Percentiles rank a stretch among this genome's conserved stretches.
phyloP scores from a whole-genome alignment of 2,113 vertebrate species.

The Microtus montanus region DNA sequence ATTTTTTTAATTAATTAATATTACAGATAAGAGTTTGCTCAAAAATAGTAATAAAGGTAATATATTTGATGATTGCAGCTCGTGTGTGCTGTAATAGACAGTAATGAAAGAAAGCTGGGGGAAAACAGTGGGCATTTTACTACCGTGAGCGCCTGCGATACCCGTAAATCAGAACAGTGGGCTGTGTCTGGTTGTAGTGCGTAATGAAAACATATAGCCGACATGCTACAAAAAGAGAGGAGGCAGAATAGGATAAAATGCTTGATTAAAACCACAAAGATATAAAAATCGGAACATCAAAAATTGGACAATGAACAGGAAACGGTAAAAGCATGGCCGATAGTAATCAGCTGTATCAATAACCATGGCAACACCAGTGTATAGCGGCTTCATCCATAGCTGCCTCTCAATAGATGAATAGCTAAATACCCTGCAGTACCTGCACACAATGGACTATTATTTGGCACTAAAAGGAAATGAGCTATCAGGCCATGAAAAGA shows the following conservation, averaged over 20 bases:
- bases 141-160: neutral
- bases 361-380: neutral
- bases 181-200: neutral
- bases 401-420: neutral
- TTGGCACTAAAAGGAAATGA: neutral
- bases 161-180: neutral
- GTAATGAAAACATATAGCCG: neutral
- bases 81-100: neutral
- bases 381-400: neutral
- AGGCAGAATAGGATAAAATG: neutral
- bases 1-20: neutral
- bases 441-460: neutral
- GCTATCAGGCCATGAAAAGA: neutral
- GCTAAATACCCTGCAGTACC: neutral
- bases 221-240: neutral
- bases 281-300: neutral
- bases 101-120: neutral
- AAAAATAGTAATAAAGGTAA: neutral
- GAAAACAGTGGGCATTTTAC: neutral
- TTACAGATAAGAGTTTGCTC: neutral
- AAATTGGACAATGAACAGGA: neutral
- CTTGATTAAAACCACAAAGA: slow-evolving; percentile 32
- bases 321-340: neutral
- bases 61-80: neutral
- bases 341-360: neutral